A percentile compares a stretch with the other conserved stretches of the same genome.
These are phyloP conservation scores for Tinamus guttatus DNA, from an alignment of 2,113 vertebrate genomes.

Conservation along the genomic window DNA sequence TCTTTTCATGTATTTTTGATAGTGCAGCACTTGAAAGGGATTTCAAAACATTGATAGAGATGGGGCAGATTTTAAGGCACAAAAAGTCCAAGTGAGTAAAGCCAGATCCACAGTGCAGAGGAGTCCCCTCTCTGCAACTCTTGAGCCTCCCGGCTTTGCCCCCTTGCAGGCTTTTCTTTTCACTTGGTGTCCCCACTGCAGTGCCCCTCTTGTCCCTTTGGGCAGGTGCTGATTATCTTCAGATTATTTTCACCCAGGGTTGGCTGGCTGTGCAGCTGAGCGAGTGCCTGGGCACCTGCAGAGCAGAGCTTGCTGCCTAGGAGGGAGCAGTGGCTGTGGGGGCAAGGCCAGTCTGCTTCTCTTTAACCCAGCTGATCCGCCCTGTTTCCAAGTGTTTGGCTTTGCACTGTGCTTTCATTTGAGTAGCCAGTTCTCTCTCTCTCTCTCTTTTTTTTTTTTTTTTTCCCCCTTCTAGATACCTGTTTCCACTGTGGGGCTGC, in stretches of 20 bases:
- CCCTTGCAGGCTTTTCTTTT: background rate
- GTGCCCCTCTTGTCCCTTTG: background rate
- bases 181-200: background rate
- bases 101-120: background rate
- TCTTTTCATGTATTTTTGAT: background rate
- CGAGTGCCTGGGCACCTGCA: rapidly evolving
- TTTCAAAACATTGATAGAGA: background rate
- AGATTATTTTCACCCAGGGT: background rate
- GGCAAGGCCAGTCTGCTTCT: background rate
- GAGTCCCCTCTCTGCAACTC: background rate
- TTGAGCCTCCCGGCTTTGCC: rapidly evolving
- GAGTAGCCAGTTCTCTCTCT: background rate
- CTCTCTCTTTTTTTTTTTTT: background rate
- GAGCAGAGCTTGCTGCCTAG: background rate
- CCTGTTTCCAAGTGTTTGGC: background rate
- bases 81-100: rapidly evolving
- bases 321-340: background rate
- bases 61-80: background rate
- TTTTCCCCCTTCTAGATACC: background rate
- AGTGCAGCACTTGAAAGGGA: background rate
- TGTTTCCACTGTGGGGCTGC: background rate
- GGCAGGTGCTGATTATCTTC: background rate
- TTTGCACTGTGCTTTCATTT: background rate
- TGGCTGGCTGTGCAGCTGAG: background rate
- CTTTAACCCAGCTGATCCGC: background rate